Evolutionary conservation across 1,140 invertebrate genomes (phyloP), one percentile per base, ranked within the genome.

Genomic region (Berghia stephanieae): DNA sequence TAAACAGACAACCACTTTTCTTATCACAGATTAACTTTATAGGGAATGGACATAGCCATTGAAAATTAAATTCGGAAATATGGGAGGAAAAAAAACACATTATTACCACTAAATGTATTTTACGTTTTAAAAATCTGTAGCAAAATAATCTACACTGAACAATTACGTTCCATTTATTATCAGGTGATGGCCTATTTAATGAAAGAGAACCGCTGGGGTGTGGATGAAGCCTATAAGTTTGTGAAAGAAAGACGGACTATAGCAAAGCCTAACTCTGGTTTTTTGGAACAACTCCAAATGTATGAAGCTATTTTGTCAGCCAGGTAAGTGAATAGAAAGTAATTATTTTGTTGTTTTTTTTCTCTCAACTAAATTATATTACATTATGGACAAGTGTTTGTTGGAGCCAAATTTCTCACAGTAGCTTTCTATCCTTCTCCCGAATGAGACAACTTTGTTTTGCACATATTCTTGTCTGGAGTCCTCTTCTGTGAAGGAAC

Each of bases 121-220:
- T n/a, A n/a, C n/a, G n/a, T n/a, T n/a, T n/a, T n/a, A n/a, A n/a
- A n/a, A n/a, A n/a, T n/a, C n/a, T n/a, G n/a, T n/a, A n/a, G n/a
- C n/a, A n/a, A n/a, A n/a, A n/a, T n/a, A n/a, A n/a, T n/a, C n/a
- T n/a, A n/a, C n/a, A n/a, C n/a, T n/a, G n/a, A n/a, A n/a, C n/a
- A n/a, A n/a, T n/a, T n/a, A n/a, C n/a, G n/a, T n/a, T n/a, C n/a
- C n/a, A n/a, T 44, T 3, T 38, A 52, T 16, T 60, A 83, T 34
- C 77, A 90, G 89, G 89, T 90, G 8, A 97, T 99, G 81, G 97
- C 97, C 0, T 99, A 98, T 89, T 94, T 95, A 4, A 99, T 99
- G 97, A 99, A 99, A 89, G 96, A 96, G 10, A 96, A 96, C 87
- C 95, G 96, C 86, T 97, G 95, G 96, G 93, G 95, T 83, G 94